A percentile compares a stretch with the other conserved stretches of the same genome.
Conservation (phyloP, 2,797 vertebrate genomes). For the Lutjanus argentimaculatus region DNA sequence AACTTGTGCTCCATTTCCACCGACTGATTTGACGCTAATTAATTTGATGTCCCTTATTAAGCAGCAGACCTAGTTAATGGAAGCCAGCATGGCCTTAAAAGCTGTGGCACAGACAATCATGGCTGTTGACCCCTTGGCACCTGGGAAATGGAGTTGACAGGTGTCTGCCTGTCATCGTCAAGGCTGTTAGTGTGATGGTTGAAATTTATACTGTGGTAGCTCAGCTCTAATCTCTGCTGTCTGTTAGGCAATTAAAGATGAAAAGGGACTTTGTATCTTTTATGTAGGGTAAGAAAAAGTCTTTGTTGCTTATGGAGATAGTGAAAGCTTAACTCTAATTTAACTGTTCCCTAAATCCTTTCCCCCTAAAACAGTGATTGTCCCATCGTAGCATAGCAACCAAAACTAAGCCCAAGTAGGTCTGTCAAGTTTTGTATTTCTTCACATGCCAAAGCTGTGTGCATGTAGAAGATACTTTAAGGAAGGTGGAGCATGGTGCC, state of each 20-base stretch:
- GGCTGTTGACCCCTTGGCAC: slow-evolving; percentile 48
- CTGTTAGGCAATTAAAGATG: slow-evolving; percentile 8
- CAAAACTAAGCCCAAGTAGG: not conserved
- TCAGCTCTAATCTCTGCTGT: slow-evolving; percentile 17
- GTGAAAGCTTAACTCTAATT: slow-evolving; percentile 13
- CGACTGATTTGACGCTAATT: slow-evolving; percentile 85
- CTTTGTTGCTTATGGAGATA: slow-evolving; percentile 8
- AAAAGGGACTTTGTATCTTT: slow-evolving; percentile 8
- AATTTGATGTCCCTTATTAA: slow-evolving; percentile 86
- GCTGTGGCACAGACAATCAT: slow-evolving; percentile 63
- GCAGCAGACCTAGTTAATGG: slow-evolving; percentile 84
- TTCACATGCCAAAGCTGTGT: not conserved
- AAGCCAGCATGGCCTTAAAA: slow-evolving; percentile 74
- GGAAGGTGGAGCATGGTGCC: not conserved
- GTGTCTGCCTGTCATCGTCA: slow-evolving; percentile 30
- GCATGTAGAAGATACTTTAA: not conserved
- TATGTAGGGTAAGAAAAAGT: not conserved
- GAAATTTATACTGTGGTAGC: not conserved
- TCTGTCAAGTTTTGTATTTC: not conserved
- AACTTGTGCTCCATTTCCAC: slow-evolving; percentile 82
- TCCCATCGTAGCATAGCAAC: not conserved
- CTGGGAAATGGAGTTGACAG: slow-evolving; percentile 69
- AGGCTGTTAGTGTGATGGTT: slow-evolving; percentile 23
- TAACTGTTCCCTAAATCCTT: not conserved
- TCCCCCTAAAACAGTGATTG: not conserved